Evolutionary conservation across 2,888 invertebrate genomes (phyloP).

Genomic region (Hoplodrina blanda): DNA sequence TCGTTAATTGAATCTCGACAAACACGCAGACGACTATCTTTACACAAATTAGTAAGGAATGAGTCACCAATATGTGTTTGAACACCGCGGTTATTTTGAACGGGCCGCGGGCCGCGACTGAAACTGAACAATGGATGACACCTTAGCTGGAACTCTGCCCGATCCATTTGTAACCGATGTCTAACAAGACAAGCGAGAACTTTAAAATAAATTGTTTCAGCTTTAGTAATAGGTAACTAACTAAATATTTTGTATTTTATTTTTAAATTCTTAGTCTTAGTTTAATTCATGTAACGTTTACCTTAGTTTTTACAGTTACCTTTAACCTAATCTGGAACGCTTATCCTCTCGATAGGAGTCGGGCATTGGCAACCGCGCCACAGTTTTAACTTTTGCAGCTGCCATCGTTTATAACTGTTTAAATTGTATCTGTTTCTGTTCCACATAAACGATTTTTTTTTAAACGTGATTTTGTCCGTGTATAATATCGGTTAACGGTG

Average conservation of each 20-base stretch:
- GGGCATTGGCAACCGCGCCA: too few relatives aligned
- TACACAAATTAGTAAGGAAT: slow-evolving; percentile 20
- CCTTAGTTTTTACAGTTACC: too few relatives aligned
- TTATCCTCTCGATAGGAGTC: too few relatives aligned
- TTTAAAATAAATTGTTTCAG: slow-evolving; percentile 52
- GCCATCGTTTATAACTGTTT: too few relatives aligned
- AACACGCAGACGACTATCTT: slow-evolving; percentile 1
- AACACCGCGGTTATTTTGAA: slow-evolving; percentile 70
- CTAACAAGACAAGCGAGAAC: slow-evolving; percentile 50
- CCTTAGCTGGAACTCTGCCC: slow-evolving; percentile 76
- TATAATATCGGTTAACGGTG: too few relatives aligned
- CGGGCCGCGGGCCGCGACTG: slow-evolving; percentile 36
- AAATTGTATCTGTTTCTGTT: too few relatives aligned
- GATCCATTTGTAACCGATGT: slow-evolving; percentile 73
- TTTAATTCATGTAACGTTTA: too few relatives aligned
- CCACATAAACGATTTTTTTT: too few relatives aligned
- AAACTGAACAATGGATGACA: slow-evolving; percentile 73
- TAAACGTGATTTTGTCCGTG: too few relatives aligned
- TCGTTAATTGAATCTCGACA: neutral
- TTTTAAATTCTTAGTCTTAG: too few relatives aligned
- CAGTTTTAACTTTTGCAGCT: too few relatives aligned
- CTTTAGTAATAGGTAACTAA: slow-evolving; percentile 20
- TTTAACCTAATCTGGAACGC: too few relatives aligned
- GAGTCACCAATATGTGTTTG: slow-evolving; percentile 50
- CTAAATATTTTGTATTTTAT: neutral